Evolutionary conservation across 2,113 vertebrate species (phyloP), one percentile per base, ranked within the genome.

Genomic region (Oreocharis arfaki): DNA sequence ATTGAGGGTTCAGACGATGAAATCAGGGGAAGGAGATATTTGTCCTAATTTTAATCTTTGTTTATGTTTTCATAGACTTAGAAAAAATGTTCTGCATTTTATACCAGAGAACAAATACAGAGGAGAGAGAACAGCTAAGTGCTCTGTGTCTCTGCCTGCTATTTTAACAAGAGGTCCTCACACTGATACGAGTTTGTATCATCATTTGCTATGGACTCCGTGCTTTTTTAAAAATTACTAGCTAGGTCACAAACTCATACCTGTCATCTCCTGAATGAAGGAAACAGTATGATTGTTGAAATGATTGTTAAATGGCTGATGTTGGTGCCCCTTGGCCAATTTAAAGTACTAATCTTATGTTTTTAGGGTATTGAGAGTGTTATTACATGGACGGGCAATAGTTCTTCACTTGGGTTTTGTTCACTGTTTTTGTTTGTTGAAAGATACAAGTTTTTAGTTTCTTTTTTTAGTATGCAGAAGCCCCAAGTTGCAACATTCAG

Each of bases 21-120:
- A 87, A 83, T 70, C 63, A 23, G 52, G n/a, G 67, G 39, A 69
- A 59, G n/a, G 23, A 89, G 30, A 16, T 56, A 37, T 47, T 88
- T 88, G 27, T 52, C 30, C 33, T 80, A 27, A 83, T 88, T 96
- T 85, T 88, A 80, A 75, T 77, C 82, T 86, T 61, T 86, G 39
- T 74, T 94, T 90, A 59, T 90, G 81, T 90, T 93, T 83, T 44
- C 17, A 44, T 6, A 67, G 57, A 33, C 68, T 70, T 68, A 27
- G 32, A 53, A 79, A 90, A 82, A 87, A 65, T 39, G 13, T 86
- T 86, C 47, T 47, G 67, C 42, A 22, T 77, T 86, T 88, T 84
- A 67, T 67, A 67, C 5, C 6, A 26, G 50, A 47, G 59, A 33
- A 44, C 10, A 82, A 76, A 39, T 14, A 41, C 14, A 88, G 63